Evolutionary conservation across 2,113 vertebrate species (phyloP), one percentile per base, ranked within the genome.

Genomic region (Amblyopsis rosae): DNA sequence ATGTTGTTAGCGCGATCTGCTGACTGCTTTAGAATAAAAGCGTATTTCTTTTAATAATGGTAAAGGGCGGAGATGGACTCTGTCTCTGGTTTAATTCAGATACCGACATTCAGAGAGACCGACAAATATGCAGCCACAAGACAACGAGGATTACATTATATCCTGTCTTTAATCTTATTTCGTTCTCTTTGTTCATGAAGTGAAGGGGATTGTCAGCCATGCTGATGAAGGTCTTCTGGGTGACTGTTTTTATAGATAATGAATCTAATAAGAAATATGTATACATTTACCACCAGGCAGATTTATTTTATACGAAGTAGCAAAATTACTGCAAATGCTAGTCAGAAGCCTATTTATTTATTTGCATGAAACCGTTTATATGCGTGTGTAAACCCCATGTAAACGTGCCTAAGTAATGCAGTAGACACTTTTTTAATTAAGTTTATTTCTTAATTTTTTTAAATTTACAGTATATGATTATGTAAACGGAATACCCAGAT

Each of bases 131-230:
- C 16, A 55, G 19, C 63, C 32, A 65, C 62, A 12, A 75, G 56
- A 65, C 61, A 59, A 10, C 32, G 49, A 48, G 56, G 26, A 59
- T 70, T 62, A 58, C 63, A 68, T n/a, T 65, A 35, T 26, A 8
- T 50, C 49, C 49, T 12, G 49, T 50, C 49, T 50, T 49, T 2
- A 10, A 19, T 56, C 83, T 83, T 62, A 81, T 83, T 81, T 83
- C 62, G 67, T 57, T 17, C 8, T 62, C 62, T 57, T 69, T 78
- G 71, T 66, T 73, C 86, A 86, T 87, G 85, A 75, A 62, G 81
- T 87, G 70, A 16, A 69, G 63, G 65, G 26, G n/a, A n/a, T 57
- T 6, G 55, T 35, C 1, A 1, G 57, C 58, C 62, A 57, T 69
- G 19, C 53, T 45, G 67, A 55, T 50, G 64, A 76, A 57, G 58